Conservation (phyloP, 1,140 invertebrate species). For the Sitodiplosis mosellana region DNA sequence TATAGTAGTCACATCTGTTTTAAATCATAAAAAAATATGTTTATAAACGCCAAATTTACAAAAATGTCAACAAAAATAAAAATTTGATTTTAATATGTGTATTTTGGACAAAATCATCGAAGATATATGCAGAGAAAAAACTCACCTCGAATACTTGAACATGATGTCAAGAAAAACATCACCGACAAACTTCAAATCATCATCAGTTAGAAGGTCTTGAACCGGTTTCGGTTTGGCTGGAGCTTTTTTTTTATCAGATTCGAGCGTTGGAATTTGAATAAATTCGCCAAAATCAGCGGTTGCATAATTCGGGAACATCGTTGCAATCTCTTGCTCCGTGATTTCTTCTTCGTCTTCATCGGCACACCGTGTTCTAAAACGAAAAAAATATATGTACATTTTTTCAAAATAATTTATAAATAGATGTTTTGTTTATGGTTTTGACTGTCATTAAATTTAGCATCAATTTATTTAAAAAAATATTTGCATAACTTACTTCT, state of each 20-base stretch:
- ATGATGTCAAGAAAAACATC: conserved; percentile 17
- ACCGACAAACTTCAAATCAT: conserved; percentile 18
- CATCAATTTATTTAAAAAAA: background rate
- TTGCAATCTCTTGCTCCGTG: conserved; percentile 43
- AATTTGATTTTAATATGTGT: no score
- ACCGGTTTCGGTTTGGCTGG: background rate
- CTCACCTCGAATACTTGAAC: conserved; percentile 9
- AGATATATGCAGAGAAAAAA: background rate
- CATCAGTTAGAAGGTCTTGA: background rate
- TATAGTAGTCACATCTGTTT: background rate
- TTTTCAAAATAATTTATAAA: conserved; percentile 4
- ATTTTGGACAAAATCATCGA: background rate
- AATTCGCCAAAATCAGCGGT: conserved; percentile 49
- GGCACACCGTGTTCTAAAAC: conserved; percentile 32
- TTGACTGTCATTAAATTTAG: background rate
- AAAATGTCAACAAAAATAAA: no score
- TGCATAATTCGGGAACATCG: conserved; percentile 58
- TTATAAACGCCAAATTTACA: no score
- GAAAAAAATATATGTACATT: conserved; percentile 1
- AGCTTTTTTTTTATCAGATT: conserved; percentile 10
- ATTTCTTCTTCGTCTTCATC: conserved; percentile 55
- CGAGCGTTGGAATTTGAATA: conserved; percentile 24
- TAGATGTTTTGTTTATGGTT: no score
- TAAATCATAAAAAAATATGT: background rate
- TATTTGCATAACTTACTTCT: conserved; percentile 32